These are phyloP conservation scores for Troides oblongomaculatus DNA, from an alignment of 2,888 invertebrate species.

Conservation along the genomic window DNA sequence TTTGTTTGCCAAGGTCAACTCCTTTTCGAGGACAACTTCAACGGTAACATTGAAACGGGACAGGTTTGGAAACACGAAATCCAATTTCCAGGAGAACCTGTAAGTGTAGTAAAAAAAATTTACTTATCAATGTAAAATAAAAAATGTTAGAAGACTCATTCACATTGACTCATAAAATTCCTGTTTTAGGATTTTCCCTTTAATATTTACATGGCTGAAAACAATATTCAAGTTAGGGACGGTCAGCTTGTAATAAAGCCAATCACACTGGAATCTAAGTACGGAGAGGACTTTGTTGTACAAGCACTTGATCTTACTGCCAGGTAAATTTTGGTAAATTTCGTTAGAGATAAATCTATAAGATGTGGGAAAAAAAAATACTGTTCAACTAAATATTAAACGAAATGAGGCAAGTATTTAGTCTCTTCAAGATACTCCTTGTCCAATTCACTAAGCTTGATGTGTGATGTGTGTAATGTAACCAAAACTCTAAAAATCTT, in stretches of 20 bases:
- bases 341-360: too few species aligned
- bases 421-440: too few species aligned
- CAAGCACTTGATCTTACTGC: conserved; percentile 60
- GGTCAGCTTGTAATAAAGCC: conserved; percentile 83
- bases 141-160: too few species aligned
- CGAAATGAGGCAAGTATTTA: too few species aligned
- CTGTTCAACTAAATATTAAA: too few species aligned
- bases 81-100: conserved; percentile 81
- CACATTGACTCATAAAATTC: background rate
- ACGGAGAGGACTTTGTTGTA: conserved; percentile 72
- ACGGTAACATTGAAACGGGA: conserved; percentile 58
- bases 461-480: too few species aligned
- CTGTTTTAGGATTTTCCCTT: conserved; percentile 82
- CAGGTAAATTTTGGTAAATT: conserved; percentile 44
- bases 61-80: conserved; percentile 80
- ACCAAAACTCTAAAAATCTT: too few species aligned
- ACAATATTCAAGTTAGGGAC: conserved; percentile 74
- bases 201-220: conserved; percentile 82
- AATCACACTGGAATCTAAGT: conserved; percentile 73
- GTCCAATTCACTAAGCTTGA: too few species aligned
- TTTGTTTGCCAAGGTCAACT: conserved; percentile 79
- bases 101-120: conserved; percentile 48
- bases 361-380: too few species aligned
- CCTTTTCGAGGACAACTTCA: conserved; percentile 83
- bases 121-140: too few species aligned